These are phyloP conservation scores for Drosophila hawaiiensis DNA, from an alignment of 2,888 invertebrate genomes.

Conservation along the genomic window DNA sequence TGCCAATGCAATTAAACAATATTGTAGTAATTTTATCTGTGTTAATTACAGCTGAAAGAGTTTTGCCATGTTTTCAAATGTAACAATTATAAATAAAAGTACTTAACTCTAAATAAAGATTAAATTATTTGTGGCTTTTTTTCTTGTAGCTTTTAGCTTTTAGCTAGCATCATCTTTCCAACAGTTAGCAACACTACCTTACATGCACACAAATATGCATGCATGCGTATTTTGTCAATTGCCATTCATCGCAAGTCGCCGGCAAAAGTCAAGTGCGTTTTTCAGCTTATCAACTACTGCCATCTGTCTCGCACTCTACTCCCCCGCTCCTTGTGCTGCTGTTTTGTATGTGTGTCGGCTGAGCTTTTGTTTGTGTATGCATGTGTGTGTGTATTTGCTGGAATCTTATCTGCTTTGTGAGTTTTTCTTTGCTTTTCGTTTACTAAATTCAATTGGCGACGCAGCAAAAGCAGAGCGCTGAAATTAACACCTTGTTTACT, in stretches of 20 bases:
- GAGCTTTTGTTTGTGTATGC: conserved; percentile 41
- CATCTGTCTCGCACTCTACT: conserved; percentile 44
- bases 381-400: conserved; percentile 30
- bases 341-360: conserved; percentile 56
- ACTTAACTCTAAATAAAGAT: neutral
- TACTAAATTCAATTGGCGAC: conserved; percentile 66
- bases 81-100: neutral
- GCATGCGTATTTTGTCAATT: conserved; percentile 44
- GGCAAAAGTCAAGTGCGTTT: conserved; percentile 74
- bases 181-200: neutral
- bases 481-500: conserved; percentile 78
- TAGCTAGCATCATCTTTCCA: too few relatives aligned
- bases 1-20: neutral
- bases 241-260: conserved; percentile 54
- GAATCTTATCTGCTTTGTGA: conserved; percentile 64
- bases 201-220: neutral
- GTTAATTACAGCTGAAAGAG: neutral
- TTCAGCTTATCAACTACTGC: conserved; percentile 60
- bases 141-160: neutral
- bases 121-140: neutral
- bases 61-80: neutral
- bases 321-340: conserved; percentile 6
- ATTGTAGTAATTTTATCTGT: neutral
- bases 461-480: conserved; percentile 46
- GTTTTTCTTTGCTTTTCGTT: conserved; percentile 37